Conservation (phyloP, 2,888 invertebrate species). For the Polia nebulosa region DNA sequence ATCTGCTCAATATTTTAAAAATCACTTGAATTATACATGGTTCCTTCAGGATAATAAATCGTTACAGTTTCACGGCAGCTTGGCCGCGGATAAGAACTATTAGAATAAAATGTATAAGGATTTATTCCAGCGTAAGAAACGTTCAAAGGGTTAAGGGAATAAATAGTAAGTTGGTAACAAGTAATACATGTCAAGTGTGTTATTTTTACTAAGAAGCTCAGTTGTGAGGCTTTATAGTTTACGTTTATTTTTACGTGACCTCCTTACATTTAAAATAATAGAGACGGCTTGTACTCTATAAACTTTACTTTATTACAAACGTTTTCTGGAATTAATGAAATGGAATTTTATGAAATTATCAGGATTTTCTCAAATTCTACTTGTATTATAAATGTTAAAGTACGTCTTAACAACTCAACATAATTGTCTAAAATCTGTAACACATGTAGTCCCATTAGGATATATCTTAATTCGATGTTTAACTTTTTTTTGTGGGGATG, state of each 20-base stretch:
- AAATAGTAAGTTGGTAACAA: conserved; percentile 31
- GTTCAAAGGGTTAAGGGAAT: conserved; percentile 38
- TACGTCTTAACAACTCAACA: not conserved
- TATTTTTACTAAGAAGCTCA: conserved; percentile 31
- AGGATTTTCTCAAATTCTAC: not conserved
- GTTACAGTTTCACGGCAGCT: conserved; percentile 34
- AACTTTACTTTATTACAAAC: conserved; percentile 14
- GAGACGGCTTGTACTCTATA: not conserved
- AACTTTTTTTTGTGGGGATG: too few relatives aligned
- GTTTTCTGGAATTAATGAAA: not conserved
- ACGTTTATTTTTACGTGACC: conserved; percentile 24
- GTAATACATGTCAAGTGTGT: conserved; percentile 37
- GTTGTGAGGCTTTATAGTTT: conserved; percentile 26
- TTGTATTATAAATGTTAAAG: not conserved
- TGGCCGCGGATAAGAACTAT: conserved; percentile 23
- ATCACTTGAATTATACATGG: conserved; percentile 33
- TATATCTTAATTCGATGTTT: too few relatives aligned
- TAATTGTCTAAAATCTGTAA: not conserved
- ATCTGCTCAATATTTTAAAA: conserved; percentile 42
- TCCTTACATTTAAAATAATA: conserved; percentile 28
- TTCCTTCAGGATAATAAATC: conserved; percentile 49
- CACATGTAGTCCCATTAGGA: too few relatives aligned
- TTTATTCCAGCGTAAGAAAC: conserved; percentile 38
- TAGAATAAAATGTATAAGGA: conserved; percentile 44
- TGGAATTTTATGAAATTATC: not conserved